A percentile compares a stretch with the other conserved stretches of the same genome.
phyloP scores from a whole-genome alignment of 2,797 vertebrate genomes.

The Threskiornis aethiopicus region DNA sequence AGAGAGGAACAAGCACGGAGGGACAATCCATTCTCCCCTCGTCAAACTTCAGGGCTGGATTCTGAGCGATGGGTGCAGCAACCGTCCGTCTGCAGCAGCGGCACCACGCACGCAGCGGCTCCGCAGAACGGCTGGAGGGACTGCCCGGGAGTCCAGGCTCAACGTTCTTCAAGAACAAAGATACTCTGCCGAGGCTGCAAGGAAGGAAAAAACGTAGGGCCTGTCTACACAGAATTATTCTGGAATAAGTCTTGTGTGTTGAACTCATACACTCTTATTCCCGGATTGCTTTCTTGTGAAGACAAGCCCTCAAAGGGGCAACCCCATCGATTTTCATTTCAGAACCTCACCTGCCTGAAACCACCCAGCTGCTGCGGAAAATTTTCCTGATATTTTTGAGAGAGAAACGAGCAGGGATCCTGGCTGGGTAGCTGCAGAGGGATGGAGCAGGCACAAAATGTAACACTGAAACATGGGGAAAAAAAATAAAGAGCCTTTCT shows the following conservation, averaged over 20 bases:
- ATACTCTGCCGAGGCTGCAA: background rate
- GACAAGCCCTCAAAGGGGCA: background rate
- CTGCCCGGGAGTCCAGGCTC: background rate
- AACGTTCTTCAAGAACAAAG: background rate
- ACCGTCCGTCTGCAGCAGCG: fast-evolving
- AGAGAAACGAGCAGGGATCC: background rate
- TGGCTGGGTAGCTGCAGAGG: background rate
- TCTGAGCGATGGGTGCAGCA: background rate
- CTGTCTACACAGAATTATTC: background rate
- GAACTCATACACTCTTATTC: background rate
- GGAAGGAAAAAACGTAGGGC: background rate
- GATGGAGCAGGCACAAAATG: background rate
- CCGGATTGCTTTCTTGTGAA: background rate
- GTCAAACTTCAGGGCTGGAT: background rate
- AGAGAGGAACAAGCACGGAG: background rate
- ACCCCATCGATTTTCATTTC: background rate
- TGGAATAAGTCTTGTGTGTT: background rate
- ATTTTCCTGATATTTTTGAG: background rate
- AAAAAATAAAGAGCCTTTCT: background rate
- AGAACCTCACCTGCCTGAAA: background rate
- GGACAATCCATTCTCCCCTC: background rate
- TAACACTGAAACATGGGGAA: background rate
- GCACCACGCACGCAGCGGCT: background rate
- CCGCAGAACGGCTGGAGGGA: fast-evolving
- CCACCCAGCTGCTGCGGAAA: background rate